Evolutionary conservation across 2,113 vertebrate species (phyloP).

Genomic region (Myocastor coypus): DNA sequence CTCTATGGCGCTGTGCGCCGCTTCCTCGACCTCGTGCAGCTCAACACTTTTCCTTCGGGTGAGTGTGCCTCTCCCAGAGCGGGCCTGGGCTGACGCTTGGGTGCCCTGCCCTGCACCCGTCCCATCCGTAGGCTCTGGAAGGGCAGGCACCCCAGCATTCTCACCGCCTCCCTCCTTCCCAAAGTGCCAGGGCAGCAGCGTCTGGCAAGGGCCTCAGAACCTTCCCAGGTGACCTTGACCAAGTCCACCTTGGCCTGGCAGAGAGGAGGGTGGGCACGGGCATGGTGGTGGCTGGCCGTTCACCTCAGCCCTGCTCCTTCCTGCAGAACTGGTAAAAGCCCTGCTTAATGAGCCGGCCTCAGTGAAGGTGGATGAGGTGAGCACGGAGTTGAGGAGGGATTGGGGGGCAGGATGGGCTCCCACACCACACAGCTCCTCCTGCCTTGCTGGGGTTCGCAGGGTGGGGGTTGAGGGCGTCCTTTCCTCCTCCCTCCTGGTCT

Average conservation of each 20-base stretch:
- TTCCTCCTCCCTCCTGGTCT: background rate
- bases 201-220: background rate
- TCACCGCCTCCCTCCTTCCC: background rate
- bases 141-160: background rate
- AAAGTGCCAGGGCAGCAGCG: background rate
- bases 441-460: background rate
- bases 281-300: background rate
- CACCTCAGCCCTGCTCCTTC: background rate
- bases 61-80: slow-evolving; percentile 2
- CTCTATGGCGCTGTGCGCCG: slow-evolving; percentile 84
- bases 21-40: slow-evolving; percentile 87
- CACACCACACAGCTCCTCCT: background rate
- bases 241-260: background rate
- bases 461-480: background rate
- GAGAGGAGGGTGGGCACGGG: background rate
- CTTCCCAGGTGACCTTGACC: slow-evolving; percentile 25
- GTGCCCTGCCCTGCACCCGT: background rate
- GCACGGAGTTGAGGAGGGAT: background rate
- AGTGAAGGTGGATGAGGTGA: slow-evolving; percentile 84
- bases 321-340: slow-evolving; percentile 83
- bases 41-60: slow-evolving; percentile 88
- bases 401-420: background rate
- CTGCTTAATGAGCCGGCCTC: slow-evolving; percentile 83
- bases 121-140: background rate
- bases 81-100: fast-evolving